Evolutionary conservation across 2,113 vertebrate species (phyloP).

Genomic region (Dicerorhinus sumatrensis): DNA sequence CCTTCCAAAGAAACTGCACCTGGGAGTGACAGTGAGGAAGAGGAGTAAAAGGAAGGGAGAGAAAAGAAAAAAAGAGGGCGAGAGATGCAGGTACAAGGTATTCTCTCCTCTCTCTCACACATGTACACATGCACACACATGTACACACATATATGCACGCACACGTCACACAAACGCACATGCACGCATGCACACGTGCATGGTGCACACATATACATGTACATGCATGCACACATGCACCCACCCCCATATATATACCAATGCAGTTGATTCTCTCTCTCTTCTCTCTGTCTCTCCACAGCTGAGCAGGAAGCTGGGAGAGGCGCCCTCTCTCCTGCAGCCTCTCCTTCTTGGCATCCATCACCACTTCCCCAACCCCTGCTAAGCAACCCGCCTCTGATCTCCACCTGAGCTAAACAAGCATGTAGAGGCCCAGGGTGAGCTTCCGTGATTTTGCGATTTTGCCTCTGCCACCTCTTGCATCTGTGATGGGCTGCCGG

Average conservation of each 20-base stretch:
- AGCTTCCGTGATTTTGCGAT: not conserved
- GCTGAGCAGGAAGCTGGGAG: not conserved
- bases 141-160: too few species aligned
- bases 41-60: not conserved
- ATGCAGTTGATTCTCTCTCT: not conserved
- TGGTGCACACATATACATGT: too few species aligned
- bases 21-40: not conserved
- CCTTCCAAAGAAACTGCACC: not conserved
- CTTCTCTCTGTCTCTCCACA: not conserved
- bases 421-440: accelerated
- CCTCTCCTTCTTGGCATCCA: too few species aligned
- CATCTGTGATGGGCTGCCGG: not conserved
- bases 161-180: too few species aligned
- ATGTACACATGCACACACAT: not conserved
- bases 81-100: too few species aligned
- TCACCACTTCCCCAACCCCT: too few species aligned
- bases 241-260: too few species aligned
- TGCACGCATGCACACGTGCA: not conserved
- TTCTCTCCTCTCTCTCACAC: too few species aligned
- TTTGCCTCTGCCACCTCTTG: not conserved
- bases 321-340: not conserved
- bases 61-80: not conserved
- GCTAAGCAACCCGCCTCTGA: not conserved
- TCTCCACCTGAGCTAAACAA: not conserved
- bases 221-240: too few species aligned